Evolutionary conservation across 2,113 vertebrate species (phyloP).

Genomic region (Carassius auratus): DNA sequence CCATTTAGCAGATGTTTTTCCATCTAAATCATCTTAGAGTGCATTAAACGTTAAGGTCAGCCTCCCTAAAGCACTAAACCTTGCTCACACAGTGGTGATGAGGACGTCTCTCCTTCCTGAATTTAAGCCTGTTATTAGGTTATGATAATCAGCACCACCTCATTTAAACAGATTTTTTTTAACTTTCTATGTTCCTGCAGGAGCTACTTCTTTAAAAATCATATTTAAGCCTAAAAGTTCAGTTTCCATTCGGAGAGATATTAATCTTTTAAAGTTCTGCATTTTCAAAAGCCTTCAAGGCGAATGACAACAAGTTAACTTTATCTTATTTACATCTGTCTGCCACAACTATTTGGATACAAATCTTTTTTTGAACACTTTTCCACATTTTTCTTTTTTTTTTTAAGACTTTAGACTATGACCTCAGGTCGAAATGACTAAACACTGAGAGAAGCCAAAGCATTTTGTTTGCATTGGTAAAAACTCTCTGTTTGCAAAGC

Average conservation of each 20-base stretch:
- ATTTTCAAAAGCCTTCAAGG: no score
- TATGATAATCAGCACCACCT: not conserved
- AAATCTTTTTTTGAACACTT: not conserved
- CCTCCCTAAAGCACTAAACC: not conserved
- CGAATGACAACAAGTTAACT: no score
- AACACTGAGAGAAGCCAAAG: not conserved
- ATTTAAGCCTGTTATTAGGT: not conserved
- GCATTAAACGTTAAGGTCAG: not conserved
- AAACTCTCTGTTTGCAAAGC: slow-evolving; percentile 9
- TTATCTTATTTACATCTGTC: not conserved
- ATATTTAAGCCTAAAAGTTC: no score
- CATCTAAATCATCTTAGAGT: slow-evolving; percentile 6
- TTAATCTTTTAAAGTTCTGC: no score
- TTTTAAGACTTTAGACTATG: not conserved
- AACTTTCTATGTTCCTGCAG: no score
- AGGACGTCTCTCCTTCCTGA: not conserved
- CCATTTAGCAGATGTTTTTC: not conserved
- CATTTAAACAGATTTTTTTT: no score
- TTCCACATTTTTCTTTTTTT: not conserved
- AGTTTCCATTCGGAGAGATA: no score
- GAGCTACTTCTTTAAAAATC: no score
- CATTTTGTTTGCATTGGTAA: slow-evolving; percentile 13
- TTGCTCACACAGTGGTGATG: not conserved
- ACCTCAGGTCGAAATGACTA: not conserved
- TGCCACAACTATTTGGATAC: not conserved